phyloP scores from a whole-genome alignment of 2,113 vertebrate species.

The Rhinoderma darwinii region DNA sequence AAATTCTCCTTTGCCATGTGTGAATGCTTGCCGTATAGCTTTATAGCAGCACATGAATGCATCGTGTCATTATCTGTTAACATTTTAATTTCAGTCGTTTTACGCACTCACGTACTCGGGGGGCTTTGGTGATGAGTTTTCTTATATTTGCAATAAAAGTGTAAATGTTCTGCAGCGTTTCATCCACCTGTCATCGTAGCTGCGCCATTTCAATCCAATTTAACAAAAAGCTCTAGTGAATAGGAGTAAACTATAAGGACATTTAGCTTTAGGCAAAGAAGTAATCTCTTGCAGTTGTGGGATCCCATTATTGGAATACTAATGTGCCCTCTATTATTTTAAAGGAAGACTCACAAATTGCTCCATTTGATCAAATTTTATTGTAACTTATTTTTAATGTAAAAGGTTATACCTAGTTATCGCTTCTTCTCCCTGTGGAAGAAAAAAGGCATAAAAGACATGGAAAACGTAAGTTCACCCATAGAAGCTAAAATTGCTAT shows the following conservation, averaged over 20 bases:
- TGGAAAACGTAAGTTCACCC: neutral
- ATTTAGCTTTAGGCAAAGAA: slow-evolving; percentile 41
- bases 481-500: neutral
- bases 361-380: slow-evolving; percentile 54
- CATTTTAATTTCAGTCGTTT: slow-evolving; percentile 1
- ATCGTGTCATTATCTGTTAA: neutral
- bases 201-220: slow-evolving; percentile 27
- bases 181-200: slow-evolving; percentile 20
- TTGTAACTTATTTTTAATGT: slow-evolving; percentile 47
- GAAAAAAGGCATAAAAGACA: neutral
- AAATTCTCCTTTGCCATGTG: neutral
- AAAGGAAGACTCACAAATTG: slow-evolving; percentile 36
- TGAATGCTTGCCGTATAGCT: neutral
- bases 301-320: slow-evolving; percentile 42
- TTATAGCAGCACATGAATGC: neutral
- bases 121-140: neutral
- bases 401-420: neutral
- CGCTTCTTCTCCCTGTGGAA: slow-evolving; percentile 16
- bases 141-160: slow-evolving; percentile 26
- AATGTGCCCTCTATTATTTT: slow-evolving; percentile 54
- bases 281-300: slow-evolving; percentile 9
- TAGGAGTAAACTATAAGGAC: slow-evolving; percentile 43
- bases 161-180: slow-evolving; percentile 17
- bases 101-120: neutral
- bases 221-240: slow-evolving; percentile 23